Conservation (phyloP, 2,113 vertebrate genomes). For the Cheirogaleus medius region DNA sequence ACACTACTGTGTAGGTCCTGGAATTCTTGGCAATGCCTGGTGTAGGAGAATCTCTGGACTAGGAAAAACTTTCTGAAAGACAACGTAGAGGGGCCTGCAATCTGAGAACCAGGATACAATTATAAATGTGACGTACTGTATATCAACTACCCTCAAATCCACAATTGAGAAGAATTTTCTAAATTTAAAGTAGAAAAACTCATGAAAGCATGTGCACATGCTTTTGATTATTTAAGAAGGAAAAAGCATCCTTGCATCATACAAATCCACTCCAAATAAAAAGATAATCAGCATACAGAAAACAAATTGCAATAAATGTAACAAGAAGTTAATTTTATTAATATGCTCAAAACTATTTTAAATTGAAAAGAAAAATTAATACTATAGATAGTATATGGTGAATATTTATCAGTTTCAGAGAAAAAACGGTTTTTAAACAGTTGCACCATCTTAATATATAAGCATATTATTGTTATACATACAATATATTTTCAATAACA, state of each 20-base stretch:
- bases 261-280: neutral
- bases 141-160: neutral
- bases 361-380: neutral
- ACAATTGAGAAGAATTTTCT: neutral
- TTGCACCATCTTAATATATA: neutral
- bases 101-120: neutral
- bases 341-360: neutral
- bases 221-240: neutral
- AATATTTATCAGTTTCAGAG: neutral
- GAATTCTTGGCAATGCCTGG: neutral
- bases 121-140: neutral
- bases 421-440: neutral
- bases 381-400: neutral
- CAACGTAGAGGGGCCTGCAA: neutral
- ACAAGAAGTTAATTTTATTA: neutral
- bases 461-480: neutral
- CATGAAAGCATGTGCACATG: neutral
- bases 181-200: neutral
- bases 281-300: neutral
- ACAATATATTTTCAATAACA: neutral
- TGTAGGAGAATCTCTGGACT: neutral
- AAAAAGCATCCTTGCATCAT: neutral
- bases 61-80: neutral
- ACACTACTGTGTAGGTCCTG: neutral
- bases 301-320: neutral